Evolutionary conservation across 2,113 vertebrate genomes (phyloP), one percentile per base, ranked within the genome.

Genomic region (Colaptes auratus): DNA sequence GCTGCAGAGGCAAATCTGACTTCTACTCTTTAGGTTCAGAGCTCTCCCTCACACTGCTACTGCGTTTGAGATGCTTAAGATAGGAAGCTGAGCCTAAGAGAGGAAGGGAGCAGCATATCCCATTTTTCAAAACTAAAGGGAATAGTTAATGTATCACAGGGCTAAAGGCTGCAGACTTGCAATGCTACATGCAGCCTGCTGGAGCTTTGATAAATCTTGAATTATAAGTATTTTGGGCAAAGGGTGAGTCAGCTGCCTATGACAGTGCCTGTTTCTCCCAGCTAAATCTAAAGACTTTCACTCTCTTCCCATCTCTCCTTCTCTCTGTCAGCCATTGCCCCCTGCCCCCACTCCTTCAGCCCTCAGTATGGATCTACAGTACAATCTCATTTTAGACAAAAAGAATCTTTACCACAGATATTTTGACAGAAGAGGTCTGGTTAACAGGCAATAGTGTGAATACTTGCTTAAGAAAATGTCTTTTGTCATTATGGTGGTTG

Each of bases 91-190:
- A 5, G 6, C 13, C 53, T 14, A 28, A 33, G 13, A 63, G 33
- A 67, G 18, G 16, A 42, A 70, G 2, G 3, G 6, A 42, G 17
- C 1, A 25, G 1, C 5, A 28, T 36, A 50, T 31, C 1, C 1
- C 0, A 2, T n/a, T 77, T 48, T 71, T 58, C 3, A 72, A 42
- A 79, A 71, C 7, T 33, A 33, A 52, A 52, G 50, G 24, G 58
- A 71, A 56, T 27, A 58, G 36, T 28, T 70, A 7, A 4, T 52
- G 12, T 33, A 42, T 36, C 53, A 1, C 17, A 69, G 10, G 15
- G 15, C 6, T 52, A 61, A 81, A 77, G 23, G 11, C 33, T 69
- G 50, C 4, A 44, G 15, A 7, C 3, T 24, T 67, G 18, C 7
- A 85, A 53, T 56, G 33, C 2, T 74, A 35, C 19, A 39, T 56